These are phyloP conservation scores for Zaprionus davidi DNA, from an alignment of 1,140 invertebrate genomes.

Conservation along the genomic window DNA sequence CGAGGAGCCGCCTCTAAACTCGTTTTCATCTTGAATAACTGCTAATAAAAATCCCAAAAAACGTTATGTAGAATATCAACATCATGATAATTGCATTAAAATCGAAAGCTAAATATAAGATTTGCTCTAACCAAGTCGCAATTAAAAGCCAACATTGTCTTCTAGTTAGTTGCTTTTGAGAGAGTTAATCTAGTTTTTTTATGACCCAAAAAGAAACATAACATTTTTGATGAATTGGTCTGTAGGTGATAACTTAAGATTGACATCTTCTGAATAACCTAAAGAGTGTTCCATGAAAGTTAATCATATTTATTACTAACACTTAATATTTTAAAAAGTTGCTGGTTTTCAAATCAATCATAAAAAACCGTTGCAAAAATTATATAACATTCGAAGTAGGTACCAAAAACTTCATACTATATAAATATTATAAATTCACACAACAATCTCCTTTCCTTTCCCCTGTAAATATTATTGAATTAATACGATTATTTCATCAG, in stretches of 20 bases:
- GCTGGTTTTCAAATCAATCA: neutral
- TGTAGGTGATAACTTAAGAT: neutral
- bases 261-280: neutral
- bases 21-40: slow-evolving; percentile 15
- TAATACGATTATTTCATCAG: neutral
- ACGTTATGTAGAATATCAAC: neutral
- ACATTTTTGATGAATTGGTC: neutral
- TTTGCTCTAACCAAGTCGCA: neutral
- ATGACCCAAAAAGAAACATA: neutral
- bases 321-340: too few relatives aligned
- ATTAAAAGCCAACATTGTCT: neutral
- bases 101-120: slow-evolving; percentile 8
- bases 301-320: neutral
- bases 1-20: slow-evolving; percentile 9
- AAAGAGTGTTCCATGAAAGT: neutral
- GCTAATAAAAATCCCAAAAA: slow-evolving; percentile 20
- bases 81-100: neutral
- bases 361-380: neutral
- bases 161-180: neutral
- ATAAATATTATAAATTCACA: neutral
- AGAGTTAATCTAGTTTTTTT: neutral
- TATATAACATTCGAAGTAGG: neutral
- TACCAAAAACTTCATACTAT: neutral
- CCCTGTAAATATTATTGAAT: neutral
- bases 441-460: neutral